Evolutionary conservation across 2,888 invertebrate species (phyloP), one percentile per base, ranked within the genome.

Genomic region (Lasioglossum morio): DNA sequence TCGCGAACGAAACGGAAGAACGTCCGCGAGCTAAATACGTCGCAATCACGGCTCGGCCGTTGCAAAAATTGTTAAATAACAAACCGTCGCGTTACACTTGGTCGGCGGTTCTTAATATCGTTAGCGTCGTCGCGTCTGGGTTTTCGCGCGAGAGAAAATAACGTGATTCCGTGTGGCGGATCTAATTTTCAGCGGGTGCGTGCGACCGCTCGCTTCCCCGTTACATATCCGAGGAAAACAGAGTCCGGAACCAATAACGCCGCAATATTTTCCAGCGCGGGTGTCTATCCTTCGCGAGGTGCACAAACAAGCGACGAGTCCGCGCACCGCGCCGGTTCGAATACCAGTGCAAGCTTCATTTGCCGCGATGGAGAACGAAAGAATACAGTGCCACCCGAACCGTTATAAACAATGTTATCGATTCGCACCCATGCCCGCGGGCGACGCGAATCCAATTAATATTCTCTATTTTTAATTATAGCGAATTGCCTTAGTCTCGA

Each of bases 321-420:
- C 27, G 60, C n/a, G 60, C 27, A 10, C 7, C 40, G 27, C 27
- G 1, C 19, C 30, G 53, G 53, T 77, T 34, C 77, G 37, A 23
- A 30, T 43, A 16, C 66, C 69, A 48, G 40, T 60, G 40, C 63
- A n/a, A 23, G 78, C 66, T 81, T 73, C 72, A 82, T 82, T 82
- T 82, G 69, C 34, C 66, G 43, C 30, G 63, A 73, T 43, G 66
- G 53, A 57, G 53, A 73, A 72, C 66, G 30, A 34, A 69, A 27
- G n/a, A 46, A 57, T 72, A n/a, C 30, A 46, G n/a, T 19, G 37
- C 8, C 30, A 40, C 63, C 23, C 12, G 40, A 27, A 79, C 53
- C 66, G 23, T 14, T 30, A 82, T 79, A 70, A 79, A 82, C 73
- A 74, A 73, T 57, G 43, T 74, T 60, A 79, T 79, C 79, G 82